Percentiles rank a stretch among this genome's conserved stretches.
These are phyloP conservation scores for Synanthedon andrenaeformis DNA, from an alignment of 2,888 invertebrate genomes.

Conservation along the genomic window DNA sequence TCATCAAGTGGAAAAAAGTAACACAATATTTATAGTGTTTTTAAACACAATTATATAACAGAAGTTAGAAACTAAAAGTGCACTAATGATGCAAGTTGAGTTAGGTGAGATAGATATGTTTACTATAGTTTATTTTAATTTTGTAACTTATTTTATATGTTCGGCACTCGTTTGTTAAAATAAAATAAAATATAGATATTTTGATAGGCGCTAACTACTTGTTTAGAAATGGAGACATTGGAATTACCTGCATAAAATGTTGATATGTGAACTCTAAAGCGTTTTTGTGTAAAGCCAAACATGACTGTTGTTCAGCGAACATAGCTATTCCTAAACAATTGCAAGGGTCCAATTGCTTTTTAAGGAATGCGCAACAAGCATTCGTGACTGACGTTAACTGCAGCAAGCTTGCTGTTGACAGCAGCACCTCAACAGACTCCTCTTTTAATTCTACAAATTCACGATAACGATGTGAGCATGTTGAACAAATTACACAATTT, in stretches of 20 bases:
- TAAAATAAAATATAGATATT: too few relatives aligned
- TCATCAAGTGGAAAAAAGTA: too few relatives aligned
- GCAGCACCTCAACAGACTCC: constrained; percentile 89
- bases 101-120: too few relatives aligned
- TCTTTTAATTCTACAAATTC: constrained; percentile 80
- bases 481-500: not conserved
- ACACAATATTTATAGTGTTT: too few relatives aligned
- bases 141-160: too few relatives aligned
- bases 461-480: not conserved
- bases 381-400: constrained; percentile 88
- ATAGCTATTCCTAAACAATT: constrained; percentile 94
- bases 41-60: too few relatives aligned
- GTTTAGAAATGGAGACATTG: too few relatives aligned
- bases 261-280: constrained; percentile 89
- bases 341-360: constrained; percentile 91
- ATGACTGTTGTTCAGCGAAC: constrained; percentile 94
- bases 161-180: too few relatives aligned
- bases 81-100: too few relatives aligned
- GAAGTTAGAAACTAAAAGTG: too few relatives aligned
- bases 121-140: too few relatives aligned
- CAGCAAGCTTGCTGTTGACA: constrained; percentile 89
- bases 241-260: constrained; percentile 81
- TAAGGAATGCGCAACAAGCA: constrained; percentile 90
- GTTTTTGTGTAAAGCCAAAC: constrained; percentile 80
- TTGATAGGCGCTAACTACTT: too few relatives aligned